Percentiles rank a stretch among this genome's conserved stretches.
phyloP scores from a whole-genome alignment of 1,140 invertebrate genomes.

The Drosophila biarmipes region DNA sequence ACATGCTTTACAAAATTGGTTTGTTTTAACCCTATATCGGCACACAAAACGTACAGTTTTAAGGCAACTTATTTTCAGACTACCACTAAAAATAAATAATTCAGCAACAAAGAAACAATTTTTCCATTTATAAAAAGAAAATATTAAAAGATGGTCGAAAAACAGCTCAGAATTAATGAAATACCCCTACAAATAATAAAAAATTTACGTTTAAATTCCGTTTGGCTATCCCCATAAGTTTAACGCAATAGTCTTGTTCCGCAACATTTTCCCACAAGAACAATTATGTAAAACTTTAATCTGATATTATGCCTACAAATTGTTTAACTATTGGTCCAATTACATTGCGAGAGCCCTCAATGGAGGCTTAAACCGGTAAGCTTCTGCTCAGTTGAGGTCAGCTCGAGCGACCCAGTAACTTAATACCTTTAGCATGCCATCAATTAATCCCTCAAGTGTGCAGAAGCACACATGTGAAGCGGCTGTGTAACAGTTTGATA shows the following conservation, averaged over 20 bases:
- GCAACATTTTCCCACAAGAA: not conserved
- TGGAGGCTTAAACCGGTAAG: conserved; percentile 6
- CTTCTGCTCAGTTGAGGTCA: conserved; percentile 2
- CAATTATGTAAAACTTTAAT: not conserved
- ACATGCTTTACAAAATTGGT: too few species aligned
- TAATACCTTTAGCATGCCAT: conserved; percentile 58
- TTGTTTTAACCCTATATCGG: too few species aligned
- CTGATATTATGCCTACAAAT: conserved; percentile 13
- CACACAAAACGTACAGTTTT: too few species aligned
- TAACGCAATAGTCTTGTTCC: not conserved
- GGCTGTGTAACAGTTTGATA: conserved; percentile 21
- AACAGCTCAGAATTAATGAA: too few species aligned
- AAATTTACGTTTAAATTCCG: too few species aligned
- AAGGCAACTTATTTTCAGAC: too few species aligned
- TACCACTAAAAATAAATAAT: too few species aligned
- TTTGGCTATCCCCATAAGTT: not conserved
- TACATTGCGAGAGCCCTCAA: conserved; percentile 1
- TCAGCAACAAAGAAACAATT: too few species aligned
- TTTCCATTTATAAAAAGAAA: too few species aligned
- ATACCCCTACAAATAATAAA: too few species aligned
- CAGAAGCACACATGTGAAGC: conserved; percentile 21
- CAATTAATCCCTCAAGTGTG: conserved; percentile 67
- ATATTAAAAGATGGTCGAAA: too few species aligned
- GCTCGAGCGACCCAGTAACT: conserved; percentile 35
- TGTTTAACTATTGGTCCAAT: conserved; percentile 5